A percentile compares a stretch with the other conserved stretches of the same genome.
Evolutionary conservation across 2,113 vertebrate species (phyloP).

Genomic region (Casuarius casuarius): DNA sequence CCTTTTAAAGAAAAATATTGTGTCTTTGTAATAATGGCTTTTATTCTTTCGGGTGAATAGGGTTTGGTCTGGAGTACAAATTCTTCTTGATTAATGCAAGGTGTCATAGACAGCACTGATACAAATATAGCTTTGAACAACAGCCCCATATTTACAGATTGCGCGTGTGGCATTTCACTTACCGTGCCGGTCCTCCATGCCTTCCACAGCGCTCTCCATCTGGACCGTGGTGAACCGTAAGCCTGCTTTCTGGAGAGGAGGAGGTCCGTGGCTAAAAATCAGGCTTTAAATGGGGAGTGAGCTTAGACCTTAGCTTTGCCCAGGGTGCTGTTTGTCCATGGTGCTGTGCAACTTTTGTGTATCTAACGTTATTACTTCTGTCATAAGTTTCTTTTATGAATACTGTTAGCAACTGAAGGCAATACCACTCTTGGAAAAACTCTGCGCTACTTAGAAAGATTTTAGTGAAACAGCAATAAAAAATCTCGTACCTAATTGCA

Average conservation of each 20-base stretch:
- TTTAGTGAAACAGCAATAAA: not conserved
- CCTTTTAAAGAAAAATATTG: not conserved
- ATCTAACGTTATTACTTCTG: not conserved
- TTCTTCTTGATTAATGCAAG: not conserved
- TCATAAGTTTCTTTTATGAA: not conserved
- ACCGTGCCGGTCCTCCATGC: not conserved
- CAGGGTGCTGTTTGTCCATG: fast-evolving
- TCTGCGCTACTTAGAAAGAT: not conserved
- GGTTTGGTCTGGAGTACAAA: not conserved
- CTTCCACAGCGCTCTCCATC: not conserved
- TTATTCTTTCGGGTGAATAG: not conserved
- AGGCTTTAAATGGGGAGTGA: not conserved
- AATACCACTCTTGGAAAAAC: not conserved
- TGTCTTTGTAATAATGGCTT: not conserved
- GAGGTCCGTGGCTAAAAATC: not conserved
- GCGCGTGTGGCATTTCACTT: not conserved
- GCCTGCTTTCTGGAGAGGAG: not conserved
- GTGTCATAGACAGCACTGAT: not conserved
- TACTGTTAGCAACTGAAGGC: not conserved
- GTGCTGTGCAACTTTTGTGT: not conserved
- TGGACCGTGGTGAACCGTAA: not conserved
- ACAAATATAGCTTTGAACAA: not conserved
- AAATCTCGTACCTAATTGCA: not conserved
- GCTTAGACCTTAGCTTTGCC: not conserved
- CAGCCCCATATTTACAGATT: not conserved